Percentiles rank a stretch among this genome's conserved stretches.
These are phyloP conservation scores for Drosophila neotestacea DNA, from an alignment of 2,888 invertebrate species.

Conservation along the genomic window DNA sequence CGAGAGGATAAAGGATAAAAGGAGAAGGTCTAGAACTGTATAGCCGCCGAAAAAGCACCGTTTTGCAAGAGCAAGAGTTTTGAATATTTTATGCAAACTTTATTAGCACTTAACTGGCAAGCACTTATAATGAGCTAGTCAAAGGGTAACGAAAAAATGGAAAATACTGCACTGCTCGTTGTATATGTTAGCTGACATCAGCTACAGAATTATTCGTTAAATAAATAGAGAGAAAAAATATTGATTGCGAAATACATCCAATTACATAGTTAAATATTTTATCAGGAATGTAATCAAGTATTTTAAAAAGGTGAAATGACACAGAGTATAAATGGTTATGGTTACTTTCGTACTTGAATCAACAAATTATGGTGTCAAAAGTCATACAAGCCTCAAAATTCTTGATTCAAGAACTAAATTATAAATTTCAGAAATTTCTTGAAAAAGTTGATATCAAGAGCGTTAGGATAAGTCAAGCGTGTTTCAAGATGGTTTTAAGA, in stretches of 20 bases:
- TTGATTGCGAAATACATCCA: background rate
- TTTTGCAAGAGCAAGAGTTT: too few relatives aligned
- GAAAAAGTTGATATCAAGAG: too few relatives aligned
- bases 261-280: background rate
- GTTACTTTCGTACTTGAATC: too few relatives aligned
- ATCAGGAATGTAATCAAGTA: too few relatives aligned
- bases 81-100: conserved; percentile 66
- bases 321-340: too few relatives aligned
- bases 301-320: too few relatives aligned
- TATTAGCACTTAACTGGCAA: conserved; percentile 59
- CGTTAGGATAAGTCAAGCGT: too few relatives aligned
- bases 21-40: background rate
- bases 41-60: conserved; percentile 17
- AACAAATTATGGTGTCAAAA: too few relatives aligned
- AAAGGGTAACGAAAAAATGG: conserved; percentile 17
- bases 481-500: too few relatives aligned
- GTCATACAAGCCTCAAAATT: too few relatives aligned
- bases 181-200: background rate
- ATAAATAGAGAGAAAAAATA: background rate
- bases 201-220: background rate
- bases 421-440: too few relatives aligned
- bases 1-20: conserved; percentile 17
- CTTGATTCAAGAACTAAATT: too few relatives aligned
- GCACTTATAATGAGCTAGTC: conserved; percentile 56
- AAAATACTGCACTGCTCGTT: background rate